A percentile compares a stretch with the other conserved stretches of the same genome.
Conservation (phyloP, 2,797 vertebrate species). For the Rallus crepitans region DNA sequence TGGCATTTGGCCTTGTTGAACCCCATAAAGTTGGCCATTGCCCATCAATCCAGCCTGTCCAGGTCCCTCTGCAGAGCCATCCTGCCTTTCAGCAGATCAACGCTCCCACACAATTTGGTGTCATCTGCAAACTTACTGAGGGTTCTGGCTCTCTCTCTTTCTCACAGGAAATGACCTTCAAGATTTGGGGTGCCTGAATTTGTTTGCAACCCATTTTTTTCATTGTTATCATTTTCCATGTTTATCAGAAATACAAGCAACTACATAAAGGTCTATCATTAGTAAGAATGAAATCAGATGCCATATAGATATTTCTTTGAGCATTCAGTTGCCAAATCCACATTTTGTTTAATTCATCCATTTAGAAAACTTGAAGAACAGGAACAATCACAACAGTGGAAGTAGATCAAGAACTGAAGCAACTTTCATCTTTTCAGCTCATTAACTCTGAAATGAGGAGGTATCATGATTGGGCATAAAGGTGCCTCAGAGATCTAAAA, state of each 20-base stretch:
- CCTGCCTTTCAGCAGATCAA: too few relatives aligned
- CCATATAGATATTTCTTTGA: not conserved
- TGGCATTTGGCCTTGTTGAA: too few relatives aligned
- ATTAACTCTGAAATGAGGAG: constrained; percentile 70
- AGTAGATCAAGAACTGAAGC: constrained; percentile 46
- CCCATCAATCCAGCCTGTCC: too few relatives aligned
- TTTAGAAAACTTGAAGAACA: constrained; percentile 50
- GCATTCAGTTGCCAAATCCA: not conserved
- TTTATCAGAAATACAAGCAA: not conserved
- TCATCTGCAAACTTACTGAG: too few relatives aligned
- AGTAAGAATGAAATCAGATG: not conserved
- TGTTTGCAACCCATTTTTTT: not conserved
- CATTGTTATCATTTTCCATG: not conserved
- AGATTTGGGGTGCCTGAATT: not conserved
- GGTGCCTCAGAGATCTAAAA: constrained; percentile 46
- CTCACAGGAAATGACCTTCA: not conserved
- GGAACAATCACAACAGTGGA: constrained; percentile 3
- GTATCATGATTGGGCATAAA: constrained; percentile 55
- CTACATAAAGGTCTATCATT: not conserved
- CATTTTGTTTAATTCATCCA: constrained; percentile 39
- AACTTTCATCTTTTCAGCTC: constrained; percentile 68
- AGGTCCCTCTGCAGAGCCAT: too few relatives aligned
- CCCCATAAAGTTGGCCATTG: too few relatives aligned
- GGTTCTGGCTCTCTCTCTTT: too few relatives aligned
- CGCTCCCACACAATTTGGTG: too few relatives aligned